Evolutionary conservation across 2,888 invertebrate species (phyloP), one percentile per base, ranked within the genome.

Genomic region (Apamea anceps): DNA sequence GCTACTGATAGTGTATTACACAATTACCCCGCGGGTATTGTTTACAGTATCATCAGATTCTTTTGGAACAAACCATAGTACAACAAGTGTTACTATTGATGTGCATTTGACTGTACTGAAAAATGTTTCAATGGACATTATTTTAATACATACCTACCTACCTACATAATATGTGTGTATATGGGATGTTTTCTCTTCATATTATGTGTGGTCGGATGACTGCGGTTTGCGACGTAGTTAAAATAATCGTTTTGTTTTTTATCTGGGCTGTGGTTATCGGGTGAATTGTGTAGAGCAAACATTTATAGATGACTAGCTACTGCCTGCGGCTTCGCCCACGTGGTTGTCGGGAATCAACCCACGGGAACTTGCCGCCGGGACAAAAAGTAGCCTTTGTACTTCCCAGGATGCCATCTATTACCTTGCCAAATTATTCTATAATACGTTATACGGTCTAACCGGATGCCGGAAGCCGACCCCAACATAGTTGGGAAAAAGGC

Each of bases 71-170:
- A 25, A n/a, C 66, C 25, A 42, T 42, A 67, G 28, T 66, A 28
- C 45, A 51, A 32, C 32, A 37, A 25, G 51, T 60, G 48, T 37
- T 51, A n/a, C 21, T 7, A 42, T 42, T 15, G 7, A 48, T 45
- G 2, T 6, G 65, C 7, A 15, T 48, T 66, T 82, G 75, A 82
- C 48, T 7, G 57, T 83, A 83, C 79, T 78, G 68, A 78, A 85
- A 86, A 75, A 79, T 72, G 28, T 67, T 85, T 75, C 75, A 75
- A 85, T 86, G 84, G 72, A 84, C 82, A 85, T 86, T 70, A 51
- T 82, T 85, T 54, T 68, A 67, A 80, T 81, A 85, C 68, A 65
- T 45, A 48, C 48, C 15, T 48, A 48, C 48, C 15, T 48, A 48
- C 15, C 13, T 48, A 48, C n/a, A n/a, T 60, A n/a, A 60, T 15